phyloP scores from a whole-genome alignment of 2,797 vertebrate genomes.

The Neoniphon sammara region DNA sequence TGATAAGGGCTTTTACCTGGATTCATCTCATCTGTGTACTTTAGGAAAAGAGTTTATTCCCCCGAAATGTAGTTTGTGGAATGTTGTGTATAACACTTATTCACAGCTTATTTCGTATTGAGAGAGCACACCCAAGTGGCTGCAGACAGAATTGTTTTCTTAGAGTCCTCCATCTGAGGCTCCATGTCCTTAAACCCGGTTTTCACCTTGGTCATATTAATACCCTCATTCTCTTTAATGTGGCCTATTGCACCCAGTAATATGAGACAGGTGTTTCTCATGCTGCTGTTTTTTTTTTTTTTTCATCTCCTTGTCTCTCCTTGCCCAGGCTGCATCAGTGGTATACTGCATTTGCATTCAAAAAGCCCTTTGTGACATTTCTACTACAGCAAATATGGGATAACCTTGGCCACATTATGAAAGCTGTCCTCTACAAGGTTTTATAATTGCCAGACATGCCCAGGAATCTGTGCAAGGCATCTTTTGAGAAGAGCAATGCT shows the following conservation, averaged over 20 bases:
- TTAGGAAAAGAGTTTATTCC: constrained; percentile 26
- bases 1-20: constrained; percentile 18
- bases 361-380: not conserved
- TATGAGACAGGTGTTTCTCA: not conserved
- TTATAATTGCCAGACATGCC: not conserved
- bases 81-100: not conserved
- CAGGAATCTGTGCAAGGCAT: not conserved
- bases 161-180: not conserved
- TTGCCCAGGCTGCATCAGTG: constrained; percentile 37
- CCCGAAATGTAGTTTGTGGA: not conserved
- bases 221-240: not conserved
- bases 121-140: constrained; percentile 73
- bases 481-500: constrained; percentile 9
- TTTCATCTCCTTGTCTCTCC: not conserved
- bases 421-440: not conserved
- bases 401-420: constrained; percentile 10
- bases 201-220: not conserved
- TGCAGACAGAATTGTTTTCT: constrained; percentile 32
- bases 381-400: not conserved
- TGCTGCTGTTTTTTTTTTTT: not conserved
- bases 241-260: not conserved
- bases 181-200: not conserved
- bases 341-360: not conserved
- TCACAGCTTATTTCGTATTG: constrained; percentile 30
- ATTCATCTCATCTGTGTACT: constrained; percentile 40